Conservation (phyloP, 2,888 invertebrate species). For the Eutolmus rufibarbis region DNA sequence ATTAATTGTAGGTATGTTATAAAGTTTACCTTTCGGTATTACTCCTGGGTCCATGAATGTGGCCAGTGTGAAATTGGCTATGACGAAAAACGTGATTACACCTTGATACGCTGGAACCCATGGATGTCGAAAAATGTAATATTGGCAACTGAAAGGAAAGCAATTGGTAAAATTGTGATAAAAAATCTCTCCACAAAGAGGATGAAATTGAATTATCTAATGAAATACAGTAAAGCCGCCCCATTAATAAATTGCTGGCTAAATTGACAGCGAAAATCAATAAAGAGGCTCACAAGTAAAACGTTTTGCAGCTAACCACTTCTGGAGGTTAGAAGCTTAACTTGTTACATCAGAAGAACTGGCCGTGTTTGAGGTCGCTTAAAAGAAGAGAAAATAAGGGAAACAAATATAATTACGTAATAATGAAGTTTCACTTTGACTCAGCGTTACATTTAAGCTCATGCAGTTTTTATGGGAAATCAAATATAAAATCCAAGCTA, state of each 20-base stretch:
- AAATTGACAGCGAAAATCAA: constrained; percentile 13
- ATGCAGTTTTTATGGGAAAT: not conserved
- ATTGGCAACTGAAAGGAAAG: constrained; percentile 78
- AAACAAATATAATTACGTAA: not conserved
- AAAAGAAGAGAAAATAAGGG: not conserved
- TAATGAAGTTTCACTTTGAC: not conserved
- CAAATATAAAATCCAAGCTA: not conserved
- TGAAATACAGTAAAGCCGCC: constrained; percentile 16
- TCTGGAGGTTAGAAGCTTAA: constrained; percentile 13
- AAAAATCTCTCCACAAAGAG: not conserved
- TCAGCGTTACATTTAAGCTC: not conserved
- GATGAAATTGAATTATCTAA: not conserved
- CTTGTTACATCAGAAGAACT: constrained; percentile 18
- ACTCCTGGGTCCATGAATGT: constrained; percentile 99
- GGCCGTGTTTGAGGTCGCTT: constrained; percentile 1
- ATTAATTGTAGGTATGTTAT: not conserved
- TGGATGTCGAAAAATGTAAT: constrained; percentile 81
- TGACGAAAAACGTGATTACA: constrained; percentile 94
- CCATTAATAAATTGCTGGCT: constrained; percentile 21
- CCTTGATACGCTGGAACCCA: constrained; percentile 94
- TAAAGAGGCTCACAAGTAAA: not conserved
- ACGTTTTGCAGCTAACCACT: not conserved
- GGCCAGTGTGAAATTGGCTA: constrained; percentile 98
- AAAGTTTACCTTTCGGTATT: constrained; percentile 88
- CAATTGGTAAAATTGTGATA: not conserved